These are phyloP conservation scores for Meriones unguiculatus DNA, from an alignment of 2,113 vertebrate species.

Conservation along the genomic window DNA sequence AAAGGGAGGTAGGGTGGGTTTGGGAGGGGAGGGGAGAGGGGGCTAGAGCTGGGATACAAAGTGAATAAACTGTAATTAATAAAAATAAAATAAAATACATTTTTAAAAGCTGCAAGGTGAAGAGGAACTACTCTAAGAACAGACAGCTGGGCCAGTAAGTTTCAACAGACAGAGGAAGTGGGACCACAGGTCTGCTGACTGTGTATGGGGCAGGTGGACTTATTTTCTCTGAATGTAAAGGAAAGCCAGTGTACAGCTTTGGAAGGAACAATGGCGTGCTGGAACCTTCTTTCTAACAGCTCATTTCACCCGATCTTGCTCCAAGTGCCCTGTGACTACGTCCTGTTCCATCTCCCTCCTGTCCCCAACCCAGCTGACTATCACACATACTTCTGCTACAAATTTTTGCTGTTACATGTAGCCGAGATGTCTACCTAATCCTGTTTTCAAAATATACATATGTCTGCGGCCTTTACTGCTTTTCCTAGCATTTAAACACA, in stretches of 20 bases:
- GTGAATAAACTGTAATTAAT: no score
- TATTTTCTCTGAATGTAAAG: constrained; percentile 18
- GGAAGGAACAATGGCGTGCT: background rate
- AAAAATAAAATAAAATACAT: no score
- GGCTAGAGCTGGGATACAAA: no score
- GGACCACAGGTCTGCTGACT: background rate
- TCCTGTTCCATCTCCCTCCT: background rate
- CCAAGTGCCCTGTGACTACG: no score
- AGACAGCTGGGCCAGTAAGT: background rate
- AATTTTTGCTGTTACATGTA: background rate
- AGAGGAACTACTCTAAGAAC: background rate
- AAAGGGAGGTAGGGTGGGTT: no score
- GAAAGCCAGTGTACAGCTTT: background rate
- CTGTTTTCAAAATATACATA: background rate
- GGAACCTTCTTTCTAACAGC: background rate
- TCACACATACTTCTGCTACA: background rate
- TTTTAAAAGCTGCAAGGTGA: constrained; percentile 3
- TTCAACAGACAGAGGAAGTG: background rate
- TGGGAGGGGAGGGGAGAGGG: no score
- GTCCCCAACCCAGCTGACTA: background rate
- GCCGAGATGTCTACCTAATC: background rate
- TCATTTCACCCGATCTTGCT: background rate
- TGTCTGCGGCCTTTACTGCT: background rate
- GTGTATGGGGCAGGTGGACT: background rate
- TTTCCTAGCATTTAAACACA: background rate